These are phyloP conservation scores for Neolamprologus modestus DNA, from an alignment of 2,113 vertebrate genomes.

Conservation along the genomic window DNA sequence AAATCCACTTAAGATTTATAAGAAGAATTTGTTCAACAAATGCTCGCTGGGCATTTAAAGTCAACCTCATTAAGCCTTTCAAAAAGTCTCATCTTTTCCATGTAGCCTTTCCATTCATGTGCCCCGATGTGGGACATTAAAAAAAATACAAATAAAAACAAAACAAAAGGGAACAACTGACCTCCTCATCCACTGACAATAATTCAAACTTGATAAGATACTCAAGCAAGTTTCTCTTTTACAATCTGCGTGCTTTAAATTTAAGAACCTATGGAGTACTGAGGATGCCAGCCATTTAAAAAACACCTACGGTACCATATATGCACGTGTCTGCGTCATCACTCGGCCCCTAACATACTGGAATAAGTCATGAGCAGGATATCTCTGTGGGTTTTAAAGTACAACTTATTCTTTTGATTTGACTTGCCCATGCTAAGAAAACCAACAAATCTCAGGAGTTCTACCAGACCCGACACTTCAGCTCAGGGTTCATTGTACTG, in stretches of 20 bases:
- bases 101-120: background rate
- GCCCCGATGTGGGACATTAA: background rate
- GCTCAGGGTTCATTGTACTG: conserved; percentile 80
- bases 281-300: background rate
- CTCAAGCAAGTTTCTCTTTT: background rate
- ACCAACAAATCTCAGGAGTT: background rate
- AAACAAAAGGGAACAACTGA: background rate
- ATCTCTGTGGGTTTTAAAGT: background rate
- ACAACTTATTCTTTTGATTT: conserved; percentile 19
- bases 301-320: background rate
- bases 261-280: background rate
- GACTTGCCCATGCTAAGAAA: conserved; percentile 20
- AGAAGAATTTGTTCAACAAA: conserved; percentile 1
- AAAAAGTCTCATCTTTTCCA: conserved; percentile 6
- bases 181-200: conserved; percentile 13
- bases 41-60: conserved; percentile 9
- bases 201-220: background rate
- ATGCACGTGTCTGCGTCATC: background rate
- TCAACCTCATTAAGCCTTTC: background rate
- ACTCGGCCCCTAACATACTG: background rate
- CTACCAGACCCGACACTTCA: conserved; percentile 90
- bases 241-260: background rate
- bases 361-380: conserved; percentile 16
- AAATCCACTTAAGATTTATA: conserved; percentile 6
- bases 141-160: background rate